Percentiles rank a stretch among this genome's conserved stretches.
Evolutionary conservation across 2,888 invertebrate genomes (phyloP).

Genomic region (Sinhomidia bicolor): DNA sequence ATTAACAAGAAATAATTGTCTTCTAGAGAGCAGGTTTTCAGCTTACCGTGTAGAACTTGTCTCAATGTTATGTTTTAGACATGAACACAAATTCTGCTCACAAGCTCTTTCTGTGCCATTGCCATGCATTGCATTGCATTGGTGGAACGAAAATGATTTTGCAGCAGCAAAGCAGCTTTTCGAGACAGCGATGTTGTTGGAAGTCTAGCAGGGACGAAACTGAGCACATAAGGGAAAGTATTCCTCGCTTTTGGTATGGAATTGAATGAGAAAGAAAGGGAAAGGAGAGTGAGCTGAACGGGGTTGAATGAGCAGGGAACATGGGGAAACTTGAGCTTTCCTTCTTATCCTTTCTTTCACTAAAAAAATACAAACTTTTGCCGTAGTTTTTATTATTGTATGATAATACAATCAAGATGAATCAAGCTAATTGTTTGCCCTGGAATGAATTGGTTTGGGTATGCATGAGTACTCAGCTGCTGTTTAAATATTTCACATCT

Average conservation of each 20-base stretch:
- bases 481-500: not conserved
- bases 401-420: not conserved
- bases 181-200: constrained; percentile 58
- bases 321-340: constrained; percentile 15
- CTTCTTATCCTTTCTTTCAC: not conserved
- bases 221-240: constrained; percentile 44
- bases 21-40: too few species aligned
- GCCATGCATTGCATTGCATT: not conserved
- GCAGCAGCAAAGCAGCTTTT: not conserved
- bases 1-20: not conserved
- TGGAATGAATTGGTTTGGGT: not conserved
- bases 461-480: not conserved
- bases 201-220: constrained; percentile 57
- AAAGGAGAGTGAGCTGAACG: constrained; percentile 6
- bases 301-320: constrained; percentile 21
- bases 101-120: not conserved
- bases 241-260: constrained; percentile 30
- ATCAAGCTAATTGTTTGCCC: not conserved
- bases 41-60: not conserved
- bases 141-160: not conserved
- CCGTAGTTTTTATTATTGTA: not conserved
- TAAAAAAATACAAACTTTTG: not conserved
- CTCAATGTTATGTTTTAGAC: not conserved
- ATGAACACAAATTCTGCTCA: not conserved
- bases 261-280: not conserved